Base-by-base conservation (phyloP, 2,888 invertebrate genomes). In the Apodemia duryi region DNA sequence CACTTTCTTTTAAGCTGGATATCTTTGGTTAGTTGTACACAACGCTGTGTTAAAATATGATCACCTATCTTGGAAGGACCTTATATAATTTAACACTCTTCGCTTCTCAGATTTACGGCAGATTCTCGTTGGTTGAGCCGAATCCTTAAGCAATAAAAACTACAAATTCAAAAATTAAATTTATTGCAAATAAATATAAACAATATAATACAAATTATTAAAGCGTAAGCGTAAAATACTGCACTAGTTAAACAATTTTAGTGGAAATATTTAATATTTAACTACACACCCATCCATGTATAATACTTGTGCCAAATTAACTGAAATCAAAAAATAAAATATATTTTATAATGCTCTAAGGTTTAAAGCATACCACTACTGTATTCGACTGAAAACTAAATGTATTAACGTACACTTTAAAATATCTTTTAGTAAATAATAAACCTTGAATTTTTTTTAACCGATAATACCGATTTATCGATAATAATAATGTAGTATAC, bases 231-330 rank as follows among this genome's bases (percentile, higher is more conserved):
- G 68, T 69, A 64, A 65, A 72, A 65, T 73, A 71, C 77, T 79
- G 79, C 80, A 75, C 78, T 77, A 75, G 61, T 69, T 68, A 66
- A 74, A 66, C 72, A 73, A 80, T 78, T 75, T 60, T 65, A 46
- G 69, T 68, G 67, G 67, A 63, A 68, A 68, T 69, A 72, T 71
- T 71, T 71, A 74, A 66, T 71, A 70, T 70, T 72, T 67, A 78
- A 76, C 82, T 88, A 89, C 88, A 90, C 90, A 91, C 89, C 90
- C 81, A 85, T 86, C 85, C 86, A 82, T 79, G 79, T 78, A 82
- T 73, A 78, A 76, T 74, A 86, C 84, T 82, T 86, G 87, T 84
- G 84, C 77, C 79, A 86, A 88, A 88, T 89, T 84, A 90, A 91
- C 90, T 90, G 90, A 84, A 91, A 91, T 82, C 72, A 85, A 86